A percentile compares a stretch with the other conserved stretches of the same genome.
Conservation (phyloP, 2,888 invertebrate species). For the Mythimna impura region DNA sequence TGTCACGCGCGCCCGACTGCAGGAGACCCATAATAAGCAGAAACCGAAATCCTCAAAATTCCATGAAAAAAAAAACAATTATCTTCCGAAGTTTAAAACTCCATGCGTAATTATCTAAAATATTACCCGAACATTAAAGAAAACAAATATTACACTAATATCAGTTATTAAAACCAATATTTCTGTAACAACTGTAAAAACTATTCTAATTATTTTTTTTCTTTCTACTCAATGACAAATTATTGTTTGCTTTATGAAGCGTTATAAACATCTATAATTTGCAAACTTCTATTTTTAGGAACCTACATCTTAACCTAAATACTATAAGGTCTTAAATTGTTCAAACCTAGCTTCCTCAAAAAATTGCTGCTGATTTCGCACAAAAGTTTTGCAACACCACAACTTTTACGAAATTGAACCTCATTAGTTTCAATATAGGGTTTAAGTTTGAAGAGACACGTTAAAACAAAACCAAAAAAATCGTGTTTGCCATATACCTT, state of each 20-base stretch:
- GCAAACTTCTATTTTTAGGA: neutral
- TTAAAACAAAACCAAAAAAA: slow-evolving; percentile 47
- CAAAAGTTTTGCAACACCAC: slow-evolving; percentile 20
- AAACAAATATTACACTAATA: slow-evolving; percentile 69
- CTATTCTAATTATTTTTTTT: slow-evolving; percentile 71
- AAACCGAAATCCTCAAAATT: neutral
- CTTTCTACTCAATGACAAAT: slow-evolving; percentile 75
- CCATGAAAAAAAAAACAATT: neutral
- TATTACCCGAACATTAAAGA: slow-evolving; percentile 31
- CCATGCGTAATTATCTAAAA: slow-evolving; percentile 43
- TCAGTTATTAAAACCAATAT: slow-evolving; percentile 76
- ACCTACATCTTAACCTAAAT: neutral
- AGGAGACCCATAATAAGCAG: neutral
- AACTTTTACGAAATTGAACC: neutral
- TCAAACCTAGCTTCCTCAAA: neutral
- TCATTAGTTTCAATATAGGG: fast-evolving
- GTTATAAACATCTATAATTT: slow-evolving; percentile 64
- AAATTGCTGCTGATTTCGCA: slow-evolving; percentile 29
- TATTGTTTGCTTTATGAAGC: slow-evolving; percentile 76
- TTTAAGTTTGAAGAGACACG: neutral
- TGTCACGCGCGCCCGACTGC: neutral
- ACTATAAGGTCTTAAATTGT: slow-evolving; percentile 32
- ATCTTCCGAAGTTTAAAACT: slow-evolving; percentile 15
- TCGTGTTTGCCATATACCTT: slow-evolving; percentile 56
- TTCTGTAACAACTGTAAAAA: slow-evolving; percentile 69